Conservation (phyloP, 2,113 vertebrate species). For the Ceuthmochares aereus region DNA sequence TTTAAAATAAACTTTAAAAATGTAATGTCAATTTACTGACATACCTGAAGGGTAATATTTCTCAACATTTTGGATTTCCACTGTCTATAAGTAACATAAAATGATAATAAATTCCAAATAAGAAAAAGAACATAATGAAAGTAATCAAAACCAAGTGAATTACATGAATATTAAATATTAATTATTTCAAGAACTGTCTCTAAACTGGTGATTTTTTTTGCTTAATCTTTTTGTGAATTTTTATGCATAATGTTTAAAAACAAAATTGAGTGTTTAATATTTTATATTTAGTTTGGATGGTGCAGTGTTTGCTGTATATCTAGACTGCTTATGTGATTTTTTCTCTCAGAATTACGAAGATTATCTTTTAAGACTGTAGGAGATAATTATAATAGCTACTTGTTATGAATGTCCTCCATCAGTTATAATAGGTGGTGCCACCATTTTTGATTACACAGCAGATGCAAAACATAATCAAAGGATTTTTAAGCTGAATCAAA, state of each 20-base stretch:
- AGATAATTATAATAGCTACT: background rate
- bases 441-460: background rate
- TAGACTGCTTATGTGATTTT: background rate
- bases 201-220: fast-evolving
- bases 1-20: background rate
- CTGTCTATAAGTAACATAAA: background rate
- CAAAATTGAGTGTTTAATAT: background rate
- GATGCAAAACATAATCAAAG: background rate
- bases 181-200: background rate
- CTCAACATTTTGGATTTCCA: background rate
- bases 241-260: background rate
- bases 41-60: background rate
- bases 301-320: background rate
- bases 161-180: background rate
- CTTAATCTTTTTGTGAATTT: background rate
- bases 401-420: background rate
- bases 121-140: background rate
- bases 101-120: background rate
- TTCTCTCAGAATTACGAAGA: background rate
- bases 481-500: background rate
- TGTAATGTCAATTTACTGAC: background rate
- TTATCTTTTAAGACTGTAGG: background rate
- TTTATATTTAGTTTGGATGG: background rate
- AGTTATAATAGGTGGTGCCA: background rate
- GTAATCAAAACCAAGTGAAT: background rate